Percentiles rank a stretch among this genome's conserved stretches.
These are phyloP conservation scores for Lagodon rhomboides DNA, from an alignment of 2,797 vertebrate genomes.

Conservation along the genomic window DNA sequence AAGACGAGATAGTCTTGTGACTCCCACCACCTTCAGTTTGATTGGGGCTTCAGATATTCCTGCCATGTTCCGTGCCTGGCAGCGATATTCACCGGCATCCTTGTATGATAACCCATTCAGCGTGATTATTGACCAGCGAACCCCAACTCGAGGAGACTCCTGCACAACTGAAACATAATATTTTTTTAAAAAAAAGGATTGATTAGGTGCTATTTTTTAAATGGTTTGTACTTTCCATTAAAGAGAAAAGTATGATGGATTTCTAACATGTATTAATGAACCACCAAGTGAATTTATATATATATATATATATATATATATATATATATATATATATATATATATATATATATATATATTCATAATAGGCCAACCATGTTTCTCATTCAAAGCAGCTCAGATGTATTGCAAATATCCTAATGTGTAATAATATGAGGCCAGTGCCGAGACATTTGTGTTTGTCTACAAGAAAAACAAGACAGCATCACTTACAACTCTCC, in stretches of 20 bases:
- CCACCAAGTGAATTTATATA: background rate
- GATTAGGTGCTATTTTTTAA: background rate
- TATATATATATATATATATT: no score
- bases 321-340: no score
- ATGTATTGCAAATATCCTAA: no score
- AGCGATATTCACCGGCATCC: conserved; percentile 94
- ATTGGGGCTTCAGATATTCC: conserved; percentile 91
- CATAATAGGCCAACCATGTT: no score
- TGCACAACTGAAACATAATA: conserved; percentile 91
- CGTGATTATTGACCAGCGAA: conserved; percentile 94
- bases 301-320: background rate
- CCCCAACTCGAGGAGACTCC: conserved; percentile 91
- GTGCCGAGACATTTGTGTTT: background rate
- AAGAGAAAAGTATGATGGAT: background rate
- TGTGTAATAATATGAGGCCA: no score
- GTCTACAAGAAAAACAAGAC: background rate
- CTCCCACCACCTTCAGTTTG: conserved; percentile 90
- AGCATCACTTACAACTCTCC: conserved; percentile 75
- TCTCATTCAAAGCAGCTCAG: no score
- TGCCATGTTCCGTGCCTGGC: conserved; percentile 94
- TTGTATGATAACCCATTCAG: conserved; percentile 90
- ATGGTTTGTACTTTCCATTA: background rate
- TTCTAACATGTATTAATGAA: no score
- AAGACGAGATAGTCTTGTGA: conserved; percentile 64
- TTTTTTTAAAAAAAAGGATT: conserved; percentile 10